These are phyloP conservation scores for Halocynthia aurantium DNA, from an alignment of 23 tunicate genomes.

Conservation along the genomic window DNA sequence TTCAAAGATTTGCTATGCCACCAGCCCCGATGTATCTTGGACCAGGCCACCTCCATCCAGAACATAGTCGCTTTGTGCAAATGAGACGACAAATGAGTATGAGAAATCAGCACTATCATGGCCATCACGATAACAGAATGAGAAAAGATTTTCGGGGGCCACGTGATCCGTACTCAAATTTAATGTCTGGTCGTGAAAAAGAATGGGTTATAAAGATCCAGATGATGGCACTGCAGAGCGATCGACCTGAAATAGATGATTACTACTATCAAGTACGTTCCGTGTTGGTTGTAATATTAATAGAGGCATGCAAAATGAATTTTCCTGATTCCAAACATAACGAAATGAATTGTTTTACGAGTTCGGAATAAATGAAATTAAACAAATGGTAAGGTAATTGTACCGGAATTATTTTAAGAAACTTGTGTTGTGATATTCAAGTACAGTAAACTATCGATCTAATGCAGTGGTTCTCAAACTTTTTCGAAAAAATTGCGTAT, in stretches of 20 bases:
- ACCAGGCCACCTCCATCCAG: slow-evolving; percentile 91
- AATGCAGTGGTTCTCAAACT: no score
- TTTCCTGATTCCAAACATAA: no score
- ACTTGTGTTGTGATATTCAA: not conserved
- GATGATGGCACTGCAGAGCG: slow-evolving; percentile 96
- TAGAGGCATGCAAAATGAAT: no score
- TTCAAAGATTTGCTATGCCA: slow-evolving; percentile 1
- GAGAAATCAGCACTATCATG: slow-evolving; percentile 28
- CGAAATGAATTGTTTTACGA: no score
- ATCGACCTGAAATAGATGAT: slow-evolving; percentile 90
- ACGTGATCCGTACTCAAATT: slow-evolving; percentile 64
- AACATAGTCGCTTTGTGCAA: slow-evolving; percentile 76
- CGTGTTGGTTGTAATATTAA: no score
- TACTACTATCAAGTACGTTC: slow-evolving; percentile 80
- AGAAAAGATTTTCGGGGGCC: not conserved
- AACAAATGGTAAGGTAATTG: slow-evolving; percentile 1
- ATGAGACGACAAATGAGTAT: slow-evolving; percentile 50
- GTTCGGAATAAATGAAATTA: no score
- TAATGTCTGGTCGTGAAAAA: slow-evolving; percentile 81
- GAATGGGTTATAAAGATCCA: slow-evolving; percentile 91
- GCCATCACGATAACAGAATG: not conserved
- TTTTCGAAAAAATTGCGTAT: no score
- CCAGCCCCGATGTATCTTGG: slow-evolving; percentile 33
- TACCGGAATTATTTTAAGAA: not conserved
- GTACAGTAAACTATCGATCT: not conserved